Evolutionary conservation across 2,113 vertebrate genomes (phyloP).

Genomic region (Notarius quadriscutis): DNA sequence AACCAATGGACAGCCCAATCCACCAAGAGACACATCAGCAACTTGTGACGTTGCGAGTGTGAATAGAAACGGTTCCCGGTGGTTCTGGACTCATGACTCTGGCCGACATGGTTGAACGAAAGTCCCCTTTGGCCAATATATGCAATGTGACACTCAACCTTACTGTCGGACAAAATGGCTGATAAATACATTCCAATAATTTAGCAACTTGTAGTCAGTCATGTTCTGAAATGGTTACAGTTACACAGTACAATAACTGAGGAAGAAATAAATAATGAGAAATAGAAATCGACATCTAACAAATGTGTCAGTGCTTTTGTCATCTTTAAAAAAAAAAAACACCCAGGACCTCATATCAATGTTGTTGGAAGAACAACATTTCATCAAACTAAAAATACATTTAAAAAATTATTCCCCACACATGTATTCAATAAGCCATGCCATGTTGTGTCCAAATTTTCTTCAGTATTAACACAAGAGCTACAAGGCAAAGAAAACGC

Average conservation of each 20-base stretch:
- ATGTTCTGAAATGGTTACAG: conserved; percentile 53
- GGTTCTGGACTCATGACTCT: neutral
- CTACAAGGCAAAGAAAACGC: conserved; percentile 4
- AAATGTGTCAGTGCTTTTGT: conserved; percentile 26
- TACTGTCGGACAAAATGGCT: neutral
- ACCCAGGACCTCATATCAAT: neutral
- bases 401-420: neutral
- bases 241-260: conserved; percentile 52
- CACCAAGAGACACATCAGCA: neutral
- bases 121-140: neutral
- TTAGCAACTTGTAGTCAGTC: neutral
- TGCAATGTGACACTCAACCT: neutral
- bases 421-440: neutral
- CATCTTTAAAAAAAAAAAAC: neutral
- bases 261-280: conserved; percentile 34
- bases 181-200: conserved; percentile 26
- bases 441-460: neutral
- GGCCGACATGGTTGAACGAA: neutral
- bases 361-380: neutral
- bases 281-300: conserved; percentile 50
- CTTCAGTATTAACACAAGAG: neutral
- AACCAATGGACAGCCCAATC: neutral
- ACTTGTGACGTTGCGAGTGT: too few species aligned
- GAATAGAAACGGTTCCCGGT: neutral
- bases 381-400: neutral